A percentile compares a stretch with the other conserved stretches of the same genome.
phyloP scores from a whole-genome alignment of 1,140 invertebrate species.

The Chironomus striatipennis region DNA sequence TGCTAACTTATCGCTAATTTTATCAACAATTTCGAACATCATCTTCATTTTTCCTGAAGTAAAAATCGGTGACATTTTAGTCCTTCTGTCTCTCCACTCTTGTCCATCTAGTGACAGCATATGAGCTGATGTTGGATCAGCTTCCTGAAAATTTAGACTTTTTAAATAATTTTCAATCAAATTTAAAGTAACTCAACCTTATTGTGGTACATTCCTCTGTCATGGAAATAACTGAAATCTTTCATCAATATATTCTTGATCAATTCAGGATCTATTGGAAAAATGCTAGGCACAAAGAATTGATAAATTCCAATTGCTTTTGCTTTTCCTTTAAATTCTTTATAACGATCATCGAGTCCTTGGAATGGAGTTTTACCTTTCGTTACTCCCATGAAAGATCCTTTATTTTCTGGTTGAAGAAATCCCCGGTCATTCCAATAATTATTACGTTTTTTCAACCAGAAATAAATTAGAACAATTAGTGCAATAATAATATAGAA shows the following conservation, averaged over 20 bases:
- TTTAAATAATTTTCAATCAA: neutral
- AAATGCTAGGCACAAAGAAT: slow-evolving; percentile 31
- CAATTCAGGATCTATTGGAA: slow-evolving; percentile 32
- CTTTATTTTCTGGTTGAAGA: slow-evolving; percentile 32
- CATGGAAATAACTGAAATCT: slow-evolving; percentile 29
- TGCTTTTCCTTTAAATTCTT: slow-evolving; percentile 19
- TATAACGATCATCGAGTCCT: neutral
- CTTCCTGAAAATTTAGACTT: neutral
- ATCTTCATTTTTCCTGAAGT: slow-evolving; percentile 45
- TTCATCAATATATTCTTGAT: slow-evolving; percentile 31
- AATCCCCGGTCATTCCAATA: slow-evolving; percentile 40
- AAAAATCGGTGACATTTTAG: slow-evolving; percentile 43
- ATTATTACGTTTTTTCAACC: slow-evolving; percentile 31
- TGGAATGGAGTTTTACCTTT: neutral
- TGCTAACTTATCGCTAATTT: slow-evolving; percentile 32
- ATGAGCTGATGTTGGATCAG: neutral
- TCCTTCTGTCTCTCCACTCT: slow-evolving; percentile 44
- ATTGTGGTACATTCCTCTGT: slow-evolving; percentile 25
- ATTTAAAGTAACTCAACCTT: slow-evolving; percentile 22
- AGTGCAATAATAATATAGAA: neutral
- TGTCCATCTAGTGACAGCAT: slow-evolving; percentile 34
- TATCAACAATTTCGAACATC: slow-evolving; percentile 36
- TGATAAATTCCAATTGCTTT: slow-evolving; percentile 31
- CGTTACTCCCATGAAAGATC: slow-evolving; percentile 30
- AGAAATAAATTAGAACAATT: slow-evolving; percentile 26